Base-by-base conservation (phyloP, 1,140 invertebrate species). In the Drosophila jambulina region DNA sequence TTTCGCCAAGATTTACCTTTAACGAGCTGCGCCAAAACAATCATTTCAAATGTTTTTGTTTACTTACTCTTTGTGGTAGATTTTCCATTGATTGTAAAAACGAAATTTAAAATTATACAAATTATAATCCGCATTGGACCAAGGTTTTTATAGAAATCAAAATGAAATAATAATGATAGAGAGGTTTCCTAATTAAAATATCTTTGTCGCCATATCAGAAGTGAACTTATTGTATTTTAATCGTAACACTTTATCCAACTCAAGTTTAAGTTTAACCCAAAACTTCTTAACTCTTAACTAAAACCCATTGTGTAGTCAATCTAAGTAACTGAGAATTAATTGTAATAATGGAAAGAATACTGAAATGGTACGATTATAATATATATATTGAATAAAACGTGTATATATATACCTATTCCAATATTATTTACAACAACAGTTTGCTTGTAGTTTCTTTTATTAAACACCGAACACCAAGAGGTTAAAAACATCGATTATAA, bases 151-250 rank as follows among this genome's bases (percentile, higher is more conserved):
- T 51, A 51, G 27, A 63, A 75, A 69, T 64, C 59, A 9, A 71
- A 70, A 60, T 21, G 38, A 68, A 76, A 49, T 38, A 46, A 65
- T 69, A 60, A 17, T 25, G 45, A 58, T 70, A 56, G 57, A 59
- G 53, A 80, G 76, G 68, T 90, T 90, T 75, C 49, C 59, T 72
- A 72, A 71, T 69, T 46, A 1, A 63, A 74, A 71, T 72, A 84
- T 82, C 75, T 67, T 82, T 84, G 75, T 81, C 85, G 85, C 85
- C 85, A 90, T 90, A 90, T 85, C 85, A 81, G 65, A 85, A 85
- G 43, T 67, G 56, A 90, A 87, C 80, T 78, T 59, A 71, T 74
- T 80, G 64, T 88, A 78, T 78, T 80, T 88, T 83, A 82, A 67
- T 61, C 68, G 57, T 80, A 68, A 78, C 45, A 72, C 67, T 75